phyloP scores from a whole-genome alignment of 2,888 invertebrate species.

The Lasioglossum malachurum region DNA sequence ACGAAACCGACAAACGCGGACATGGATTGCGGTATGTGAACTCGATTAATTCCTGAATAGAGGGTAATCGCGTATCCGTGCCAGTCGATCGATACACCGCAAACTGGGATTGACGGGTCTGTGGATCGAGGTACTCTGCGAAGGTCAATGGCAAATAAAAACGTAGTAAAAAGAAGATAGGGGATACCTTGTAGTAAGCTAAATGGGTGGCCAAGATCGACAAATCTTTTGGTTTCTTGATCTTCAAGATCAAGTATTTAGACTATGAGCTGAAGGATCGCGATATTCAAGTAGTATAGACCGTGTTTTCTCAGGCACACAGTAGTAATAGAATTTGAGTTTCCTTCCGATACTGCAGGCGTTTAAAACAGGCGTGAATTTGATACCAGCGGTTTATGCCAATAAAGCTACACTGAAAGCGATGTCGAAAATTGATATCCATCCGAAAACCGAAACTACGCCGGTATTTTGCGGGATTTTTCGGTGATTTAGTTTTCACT shows the following conservation, averaged over 20 bases:
- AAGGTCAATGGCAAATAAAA: slow-evolving; percentile 55
- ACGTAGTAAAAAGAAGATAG: not conserved
- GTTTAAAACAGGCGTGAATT: not conserved
- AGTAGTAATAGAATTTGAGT: not conserved
- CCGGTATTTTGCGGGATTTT: not conserved
- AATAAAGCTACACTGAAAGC: not conserved
- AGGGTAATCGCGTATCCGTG: slow-evolving; percentile 50
- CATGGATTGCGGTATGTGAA: slow-evolving; percentile 35
- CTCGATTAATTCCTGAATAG: slow-evolving; percentile 54
- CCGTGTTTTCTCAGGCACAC: not conserved
- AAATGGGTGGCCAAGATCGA: not conserved
- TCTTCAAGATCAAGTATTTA: not conserved
- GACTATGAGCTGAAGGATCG: not conserved
- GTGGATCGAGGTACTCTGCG: slow-evolving; percentile 10
- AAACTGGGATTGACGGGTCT: slow-evolving; percentile 38
- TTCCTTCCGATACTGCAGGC: not conserved
- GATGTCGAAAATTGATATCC: not conserved
- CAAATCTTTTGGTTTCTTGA: not conserved
- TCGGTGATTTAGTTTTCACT: not conserved
- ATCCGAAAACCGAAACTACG: not conserved
- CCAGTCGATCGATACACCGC: slow-evolving; percentile 53
- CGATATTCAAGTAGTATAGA: not conserved
- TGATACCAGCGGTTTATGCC: not conserved
- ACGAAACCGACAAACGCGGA: not conserved
- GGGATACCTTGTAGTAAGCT: not conserved